Conservation (phyloP, 1,140 invertebrate genomes). For the Dufourea novaeangliae region DNA sequence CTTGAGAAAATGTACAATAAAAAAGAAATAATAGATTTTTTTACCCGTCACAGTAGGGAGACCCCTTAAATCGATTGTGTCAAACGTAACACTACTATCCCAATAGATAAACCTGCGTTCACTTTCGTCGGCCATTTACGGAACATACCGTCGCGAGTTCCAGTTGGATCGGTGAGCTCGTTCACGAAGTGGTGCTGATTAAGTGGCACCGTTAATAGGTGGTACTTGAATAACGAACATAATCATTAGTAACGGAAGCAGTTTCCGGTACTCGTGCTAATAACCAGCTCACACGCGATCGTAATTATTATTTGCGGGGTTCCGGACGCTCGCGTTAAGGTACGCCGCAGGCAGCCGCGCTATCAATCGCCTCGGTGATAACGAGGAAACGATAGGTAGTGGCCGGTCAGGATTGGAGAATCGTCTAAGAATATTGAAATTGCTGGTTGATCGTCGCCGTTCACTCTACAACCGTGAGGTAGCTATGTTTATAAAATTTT, state of each 20-base stretch:
- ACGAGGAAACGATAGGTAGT: constrained; percentile 22
- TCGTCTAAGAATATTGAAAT: background rate
- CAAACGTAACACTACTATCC: too few species aligned
- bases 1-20: too few species aligned
- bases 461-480: background rate
- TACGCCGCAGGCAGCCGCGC: background rate
- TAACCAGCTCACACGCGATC: constrained; percentile 70
- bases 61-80: too few species aligned
- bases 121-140: background rate
- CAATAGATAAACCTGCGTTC: too few species aligned
- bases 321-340: constrained; percentile 40
- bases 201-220: constrained; percentile 64
- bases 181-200: constrained; percentile 66
- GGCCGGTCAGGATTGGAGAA: too few species aligned
- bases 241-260: constrained; percentile 72
- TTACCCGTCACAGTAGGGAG: too few species aligned
- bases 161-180: background rate
- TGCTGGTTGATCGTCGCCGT: background rate
- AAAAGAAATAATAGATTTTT: too few species aligned
- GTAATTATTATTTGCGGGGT: constrained; percentile 72
- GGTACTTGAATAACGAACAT: constrained; percentile 69
- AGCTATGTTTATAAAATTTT: too few species aligned
- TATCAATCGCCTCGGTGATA: constrained; percentile 42
- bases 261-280: constrained; percentile 67
- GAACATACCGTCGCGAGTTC: background rate